A percentile compares a stretch with the other conserved stretches of the same genome.
phyloP scores from a whole-genome alignment of 2,888 invertebrate species.

The Macroteleia sp. region DNA sequence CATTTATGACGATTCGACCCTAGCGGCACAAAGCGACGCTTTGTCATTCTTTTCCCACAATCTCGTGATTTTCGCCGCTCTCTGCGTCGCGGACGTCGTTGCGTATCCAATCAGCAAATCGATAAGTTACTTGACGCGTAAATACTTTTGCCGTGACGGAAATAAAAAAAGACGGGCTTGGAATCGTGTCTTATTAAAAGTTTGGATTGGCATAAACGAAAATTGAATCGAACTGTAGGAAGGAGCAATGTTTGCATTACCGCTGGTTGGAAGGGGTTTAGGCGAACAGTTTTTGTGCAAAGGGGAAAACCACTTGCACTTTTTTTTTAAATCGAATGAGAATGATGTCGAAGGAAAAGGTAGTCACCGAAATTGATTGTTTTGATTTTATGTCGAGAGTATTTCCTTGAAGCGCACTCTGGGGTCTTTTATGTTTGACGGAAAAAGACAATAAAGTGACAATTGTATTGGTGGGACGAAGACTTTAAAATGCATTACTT shows the following conservation, averaged over 20 bases:
- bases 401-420: constrained; percentile 24
- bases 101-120: constrained; percentile 25
- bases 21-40: constrained; percentile 41
- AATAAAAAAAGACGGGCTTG: constrained; percentile 3
- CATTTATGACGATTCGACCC: constrained; percentile 71
- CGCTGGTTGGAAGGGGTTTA: constrained; percentile 3
- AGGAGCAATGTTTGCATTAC: constrained; percentile 3
- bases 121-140: constrained; percentile 20
- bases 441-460: constrained; percentile 58
- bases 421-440: constrained; percentile 59
- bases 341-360: constrained; percentile 40
- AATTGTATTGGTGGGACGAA: constrained; percentile 42
- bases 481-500: constrained; percentile 44
- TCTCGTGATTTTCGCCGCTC: constrained; percentile 41
- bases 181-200: constrained; percentile 27
- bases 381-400: constrained; percentile 51
- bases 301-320: constrained; percentile 24
- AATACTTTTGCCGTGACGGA: constrained; percentile 13
- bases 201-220: constrained; percentile 22
- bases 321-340: constrained; percentile 40
- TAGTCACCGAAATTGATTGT: constrained; percentile 50
- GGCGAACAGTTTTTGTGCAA: constrained; percentile 5
- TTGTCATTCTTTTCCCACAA: constrained; percentile 41
- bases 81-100: neutral
- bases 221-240: constrained; percentile 33